Evolutionary conservation across 2,888 invertebrate genomes (phyloP).

Genomic region (Pyrrhia umbra): DNA sequence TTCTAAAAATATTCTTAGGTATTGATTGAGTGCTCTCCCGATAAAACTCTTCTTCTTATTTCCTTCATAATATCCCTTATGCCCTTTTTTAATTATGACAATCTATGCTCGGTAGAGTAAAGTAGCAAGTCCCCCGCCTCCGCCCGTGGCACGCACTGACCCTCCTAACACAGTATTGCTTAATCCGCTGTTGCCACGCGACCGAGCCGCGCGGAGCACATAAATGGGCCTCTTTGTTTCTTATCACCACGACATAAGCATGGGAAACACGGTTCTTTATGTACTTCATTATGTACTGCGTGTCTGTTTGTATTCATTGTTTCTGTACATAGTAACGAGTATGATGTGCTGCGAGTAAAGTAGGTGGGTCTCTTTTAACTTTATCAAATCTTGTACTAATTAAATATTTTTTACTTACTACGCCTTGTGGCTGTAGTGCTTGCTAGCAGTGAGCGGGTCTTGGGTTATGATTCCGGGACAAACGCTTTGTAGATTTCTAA

Average conservation of each 20-base stretch:
- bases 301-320: conserved; percentile 35
- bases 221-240: conserved; percentile 61
- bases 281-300: conserved; percentile 34
- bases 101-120: background rate
- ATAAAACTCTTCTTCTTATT: background rate
- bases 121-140: conserved; percentile 15
- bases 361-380: background rate
- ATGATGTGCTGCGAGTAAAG: background rate
- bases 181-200: conserved; percentile 63
- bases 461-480: too few relatives aligned
- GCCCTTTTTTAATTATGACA: background rate
- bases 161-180: conserved; percentile 55
- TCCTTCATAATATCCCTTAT: background rate
- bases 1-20: too few relatives aligned
- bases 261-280: conserved; percentile 62
- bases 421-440: too few relatives aligned
- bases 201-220: conserved; percentile 55
- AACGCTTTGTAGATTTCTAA: too few relatives aligned
- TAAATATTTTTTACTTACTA: too few relatives aligned
- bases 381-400: too few relatives aligned
- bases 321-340: conserved; percentile 29
- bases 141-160: background rate
- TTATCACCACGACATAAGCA: conserved; percentile 50
- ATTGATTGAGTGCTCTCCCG: too few relatives aligned
- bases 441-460: too few relatives aligned